phyloP scores from a whole-genome alignment of 2,888 invertebrate species.

The Leptopilina myrica region DNA sequence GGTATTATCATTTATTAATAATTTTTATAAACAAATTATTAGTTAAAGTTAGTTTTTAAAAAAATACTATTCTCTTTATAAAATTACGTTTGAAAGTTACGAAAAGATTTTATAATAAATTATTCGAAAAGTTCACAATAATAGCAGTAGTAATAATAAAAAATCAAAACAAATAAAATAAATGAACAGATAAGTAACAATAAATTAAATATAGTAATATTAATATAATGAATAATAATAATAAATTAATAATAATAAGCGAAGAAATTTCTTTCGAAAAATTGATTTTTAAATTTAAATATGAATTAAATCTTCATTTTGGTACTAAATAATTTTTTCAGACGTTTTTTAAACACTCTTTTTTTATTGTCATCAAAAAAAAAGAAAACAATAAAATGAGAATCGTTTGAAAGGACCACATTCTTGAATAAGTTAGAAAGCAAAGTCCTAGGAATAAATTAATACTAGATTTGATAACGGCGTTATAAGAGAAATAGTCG shows the following conservation, averaged over 20 bases:
- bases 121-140: no score
- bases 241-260: neutral
- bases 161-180: neutral
- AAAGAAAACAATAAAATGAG: neutral
- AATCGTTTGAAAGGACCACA: constrained; percentile 33
- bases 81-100: no score
- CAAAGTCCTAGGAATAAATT: constrained; percentile 32
- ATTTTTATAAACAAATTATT: no score
- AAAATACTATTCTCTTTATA: no score
- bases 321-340: neutral
- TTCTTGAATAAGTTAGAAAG: constrained; percentile 33
- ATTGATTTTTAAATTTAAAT: neutral
- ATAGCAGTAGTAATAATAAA: no score
- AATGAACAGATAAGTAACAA: neutral
- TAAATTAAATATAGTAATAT: no score
- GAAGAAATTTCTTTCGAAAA: neutral
- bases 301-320: neutral
- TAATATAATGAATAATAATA: neutral
- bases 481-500: neutral
- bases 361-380: neutral
- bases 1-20: no score
- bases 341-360: neutral
- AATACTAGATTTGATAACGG: constrained; percentile 11
- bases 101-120: no score
- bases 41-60: no score